phyloP scores from a whole-genome alignment of 2,797 vertebrate genomes.

The Salmo trutta region DNA sequence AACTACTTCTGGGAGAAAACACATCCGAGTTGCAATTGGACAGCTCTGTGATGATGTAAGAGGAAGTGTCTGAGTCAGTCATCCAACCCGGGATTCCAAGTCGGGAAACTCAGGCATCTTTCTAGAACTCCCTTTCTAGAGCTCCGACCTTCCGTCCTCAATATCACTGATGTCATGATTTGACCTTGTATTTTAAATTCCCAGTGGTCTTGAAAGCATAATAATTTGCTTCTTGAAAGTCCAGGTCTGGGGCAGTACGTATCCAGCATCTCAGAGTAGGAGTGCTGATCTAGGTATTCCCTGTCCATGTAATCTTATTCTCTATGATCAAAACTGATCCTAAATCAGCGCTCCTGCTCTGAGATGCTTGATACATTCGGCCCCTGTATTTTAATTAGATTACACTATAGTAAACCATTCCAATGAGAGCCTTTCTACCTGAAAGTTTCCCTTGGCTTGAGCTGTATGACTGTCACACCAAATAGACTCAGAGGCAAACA shows the following conservation, averaged over 20 bases:
- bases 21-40: background rate
- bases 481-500: constrained; percentile 31
- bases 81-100: too few relatives aligned
- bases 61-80: too few relatives aligned
- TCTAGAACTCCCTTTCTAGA: too few relatives aligned
- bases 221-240: too few relatives aligned
- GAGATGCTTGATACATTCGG: background rate
- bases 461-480: constrained; percentile 23
- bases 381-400: background rate
- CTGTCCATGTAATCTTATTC: background rate
- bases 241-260: too few relatives aligned
- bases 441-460: constrained; percentile 8
- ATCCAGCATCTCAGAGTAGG: too few relatives aligned
- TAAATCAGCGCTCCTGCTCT: background rate
- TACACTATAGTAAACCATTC: constrained; percentile 9
- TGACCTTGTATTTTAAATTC: too few relatives aligned
- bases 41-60: too few relatives aligned
- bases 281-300: background rate
- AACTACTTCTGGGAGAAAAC: background rate
- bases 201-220: too few relatives aligned
- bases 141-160: too few relatives aligned
- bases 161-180: too few relatives aligned
- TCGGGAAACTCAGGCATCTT: too few relatives aligned
- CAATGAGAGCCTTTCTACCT: background rate
- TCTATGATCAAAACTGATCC: background rate